Base-by-base conservation (phyloP, 2,888 invertebrate species). In the Caenorhabditis virilis region DNA sequence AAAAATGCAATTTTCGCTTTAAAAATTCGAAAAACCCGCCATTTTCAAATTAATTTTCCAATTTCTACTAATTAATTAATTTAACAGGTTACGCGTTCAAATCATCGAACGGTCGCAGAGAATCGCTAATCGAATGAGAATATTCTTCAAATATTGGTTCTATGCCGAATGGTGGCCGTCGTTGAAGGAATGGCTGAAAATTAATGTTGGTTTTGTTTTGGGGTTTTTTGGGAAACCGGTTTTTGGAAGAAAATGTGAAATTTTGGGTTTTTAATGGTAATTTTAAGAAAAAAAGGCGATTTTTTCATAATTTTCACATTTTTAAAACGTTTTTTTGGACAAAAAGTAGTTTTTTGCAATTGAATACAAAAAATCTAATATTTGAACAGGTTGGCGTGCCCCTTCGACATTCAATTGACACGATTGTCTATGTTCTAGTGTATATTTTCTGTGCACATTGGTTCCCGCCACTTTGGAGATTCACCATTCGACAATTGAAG, bases 101-200 rank as follows among this genome's bases (percentile, higher is more conserved):
- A 39, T 68, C 23, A 39, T 67, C 18, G 62, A 67, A 46, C 39
- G 60, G 16, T 36, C 43, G 15, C 35, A 59, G 55, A 22, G 55
- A 16, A 23, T 27, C 3, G 20, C 30, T 6, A 7, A 35, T 25
- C 22, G 52, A 3, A 46, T 53, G 15, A 56, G 45, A 16, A 20
- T 16, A 18, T 60, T 59, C 22, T 39, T 77, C 11, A 49, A 68
- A 18, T 80, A 80, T 54, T 79, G 78, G 75, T 56, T 80, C 53
- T 78, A 69, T 66, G 80, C 78, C 16, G 73, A 78, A 50, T 80
- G 80, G 80, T 77, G 75, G 74, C 73, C 75, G 20, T 69, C 65
- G 22, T 52, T 80, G 26, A 72, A 70, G 30, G 62, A 61, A 20
- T 72, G 72, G 72, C 56, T 70, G 36, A 68, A 59, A 49, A 30